Evolutionary conservation across 2,888 invertebrate species (phyloP).

Genomic region (Pyralis farinalis): DNA sequence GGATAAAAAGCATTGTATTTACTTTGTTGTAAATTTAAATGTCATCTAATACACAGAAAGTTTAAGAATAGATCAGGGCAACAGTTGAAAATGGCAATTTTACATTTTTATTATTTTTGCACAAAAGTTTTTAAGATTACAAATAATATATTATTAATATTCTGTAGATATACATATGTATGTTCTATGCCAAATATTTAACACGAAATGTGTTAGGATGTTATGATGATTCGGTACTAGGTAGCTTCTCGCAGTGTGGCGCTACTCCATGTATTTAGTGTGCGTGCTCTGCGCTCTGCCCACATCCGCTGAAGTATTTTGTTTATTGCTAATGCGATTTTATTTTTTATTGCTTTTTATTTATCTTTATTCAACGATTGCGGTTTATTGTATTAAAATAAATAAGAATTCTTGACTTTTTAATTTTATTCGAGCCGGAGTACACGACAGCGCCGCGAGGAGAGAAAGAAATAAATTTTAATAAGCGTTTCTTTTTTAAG

Average conservation of each 20-base stretch:
- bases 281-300: slow-evolving; percentile 67
- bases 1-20: too few species aligned
- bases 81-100: too few species aligned
- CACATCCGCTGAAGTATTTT: slow-evolving; percentile 81
- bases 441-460: slow-evolving; percentile 76
- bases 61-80: too few species aligned
- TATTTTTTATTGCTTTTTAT: slow-evolving; percentile 81
- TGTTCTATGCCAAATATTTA: too few species aligned
- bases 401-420: slow-evolving; percentile 81
- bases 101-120: too few species aligned
- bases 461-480: slow-evolving; percentile 81
- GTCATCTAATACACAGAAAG: too few species aligned
- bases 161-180: too few species aligned
- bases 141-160: too few species aligned
- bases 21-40: too few species aligned
- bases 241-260: background rate
- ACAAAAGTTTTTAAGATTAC: too few species aligned
- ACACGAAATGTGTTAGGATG: too few species aligned
- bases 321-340: slow-evolving; percentile 82
- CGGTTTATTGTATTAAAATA: slow-evolving; percentile 82
- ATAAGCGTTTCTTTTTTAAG: slow-evolving; percentile 81
- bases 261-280: slow-evolving; percentile 50
- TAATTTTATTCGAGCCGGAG: slow-evolving; percentile 77
- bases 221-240: background rate
- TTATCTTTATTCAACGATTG: slow-evolving; percentile 82